Evolutionary conservation across 2,797 vertebrate species (phyloP).

Genomic region (Mormyrops attenuatus): DNA sequence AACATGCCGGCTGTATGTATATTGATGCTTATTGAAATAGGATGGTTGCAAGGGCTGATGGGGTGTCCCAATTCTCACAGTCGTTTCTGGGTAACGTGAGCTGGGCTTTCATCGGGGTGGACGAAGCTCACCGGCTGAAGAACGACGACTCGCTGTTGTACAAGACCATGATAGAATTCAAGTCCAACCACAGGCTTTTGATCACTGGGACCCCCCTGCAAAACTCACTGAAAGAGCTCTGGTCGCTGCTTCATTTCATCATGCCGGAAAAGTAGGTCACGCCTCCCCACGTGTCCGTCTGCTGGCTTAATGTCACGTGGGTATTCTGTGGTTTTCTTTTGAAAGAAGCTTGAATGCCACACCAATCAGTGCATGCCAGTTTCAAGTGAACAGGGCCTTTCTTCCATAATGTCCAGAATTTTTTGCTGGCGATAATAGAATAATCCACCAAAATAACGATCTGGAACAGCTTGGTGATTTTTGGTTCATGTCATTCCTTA

Average conservation of each 20-base stretch:
- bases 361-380: not conserved
- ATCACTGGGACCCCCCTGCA: slow-evolving; percentile 97
- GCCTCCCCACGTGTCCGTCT: not conserved
- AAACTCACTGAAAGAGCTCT: slow-evolving; percentile 97
- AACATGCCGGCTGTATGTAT: not conserved
- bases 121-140: slow-evolving; percentile 95
- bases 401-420: not conserved
- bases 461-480: not conserved
- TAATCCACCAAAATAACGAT: not conserved
- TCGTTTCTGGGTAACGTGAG: slow-evolving; percentile 88
- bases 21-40: not conserved
- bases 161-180: slow-evolving; percentile 97
- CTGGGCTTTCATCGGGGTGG: slow-evolving; percentile 95
- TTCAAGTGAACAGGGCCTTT: not conserved
- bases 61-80: slow-evolving; percentile 51
- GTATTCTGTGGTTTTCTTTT: not conserved
- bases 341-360: not conserved
- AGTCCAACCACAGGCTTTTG: slow-evolving; percentile 92
- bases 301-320: not conserved
- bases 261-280: slow-evolving; percentile 95
- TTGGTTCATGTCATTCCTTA: slow-evolving; percentile 40
- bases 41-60: not conserved
- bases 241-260: slow-evolving; percentile 97
- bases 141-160: slow-evolving; percentile 97
- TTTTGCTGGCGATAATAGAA: not conserved